These are phyloP conservation scores for Tragelaphus strepsiceros DNA, from an alignment of 2,113 vertebrate genomes.

Conservation along the genomic window DNA sequence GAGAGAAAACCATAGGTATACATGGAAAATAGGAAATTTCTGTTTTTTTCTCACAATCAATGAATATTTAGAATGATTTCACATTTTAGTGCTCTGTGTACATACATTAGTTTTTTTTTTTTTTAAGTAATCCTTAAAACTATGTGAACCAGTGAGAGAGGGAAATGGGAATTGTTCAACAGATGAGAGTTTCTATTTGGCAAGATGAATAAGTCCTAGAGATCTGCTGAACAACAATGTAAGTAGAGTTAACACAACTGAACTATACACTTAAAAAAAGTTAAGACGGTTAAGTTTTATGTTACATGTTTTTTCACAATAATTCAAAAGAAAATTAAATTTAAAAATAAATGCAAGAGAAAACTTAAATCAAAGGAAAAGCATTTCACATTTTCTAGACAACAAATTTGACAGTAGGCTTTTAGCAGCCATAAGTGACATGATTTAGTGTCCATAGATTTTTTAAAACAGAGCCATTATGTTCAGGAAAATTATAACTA, in stretches of 20 bases:
- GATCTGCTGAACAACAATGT: background rate
- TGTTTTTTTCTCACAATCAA: background rate
- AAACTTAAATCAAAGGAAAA: conserved; percentile 1
- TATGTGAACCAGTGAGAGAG: background rate
- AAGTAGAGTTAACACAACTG: background rate
- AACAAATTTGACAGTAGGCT: background rate
- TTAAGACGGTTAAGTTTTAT: background rate
- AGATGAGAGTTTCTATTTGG: background rate
- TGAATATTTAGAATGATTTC: background rate
- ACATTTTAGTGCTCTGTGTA: background rate
- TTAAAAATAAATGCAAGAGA: background rate
- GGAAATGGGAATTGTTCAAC: background rate
- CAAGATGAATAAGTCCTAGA: background rate
- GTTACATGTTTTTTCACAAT: background rate
- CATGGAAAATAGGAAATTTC: background rate
- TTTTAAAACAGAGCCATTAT: background rate
- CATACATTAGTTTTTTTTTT: background rate
- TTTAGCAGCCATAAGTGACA: background rate
- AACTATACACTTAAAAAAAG: background rate
- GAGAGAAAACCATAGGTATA: background rate
- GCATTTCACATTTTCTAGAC: background rate
- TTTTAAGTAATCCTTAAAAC: background rate
- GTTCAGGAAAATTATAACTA: background rate
- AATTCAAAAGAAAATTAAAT: background rate
- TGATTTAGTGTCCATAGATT: background rate